These are phyloP conservation scores for Capreolus pygargus DNA, from an alignment of 2,113 vertebrate species.

Conservation along the genomic window DNA sequence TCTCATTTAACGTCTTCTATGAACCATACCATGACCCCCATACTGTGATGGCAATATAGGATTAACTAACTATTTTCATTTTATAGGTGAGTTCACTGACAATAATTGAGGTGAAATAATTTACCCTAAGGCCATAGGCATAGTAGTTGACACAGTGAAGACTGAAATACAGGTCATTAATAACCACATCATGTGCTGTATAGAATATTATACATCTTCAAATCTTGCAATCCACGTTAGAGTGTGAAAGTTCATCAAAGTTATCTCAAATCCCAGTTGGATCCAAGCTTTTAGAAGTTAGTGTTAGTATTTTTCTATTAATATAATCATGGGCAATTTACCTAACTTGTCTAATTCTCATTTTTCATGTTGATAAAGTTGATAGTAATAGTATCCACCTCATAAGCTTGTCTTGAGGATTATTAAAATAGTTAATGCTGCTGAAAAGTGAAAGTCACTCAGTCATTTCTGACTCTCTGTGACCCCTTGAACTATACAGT, in stretches of 20 bases:
- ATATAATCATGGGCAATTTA: not conserved
- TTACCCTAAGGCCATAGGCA: not conserved
- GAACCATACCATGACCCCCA: not conserved
- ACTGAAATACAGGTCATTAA: not conserved
- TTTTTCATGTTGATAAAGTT: not conserved
- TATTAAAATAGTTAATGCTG: not conserved
- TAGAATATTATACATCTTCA: not conserved
- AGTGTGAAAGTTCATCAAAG: conserved; percentile 22
- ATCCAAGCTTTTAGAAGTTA: not conserved
- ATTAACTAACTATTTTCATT: not conserved
- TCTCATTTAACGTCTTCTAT: not conserved
- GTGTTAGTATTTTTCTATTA: not conserved
- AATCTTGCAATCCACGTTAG: not conserved
- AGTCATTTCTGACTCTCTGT: not conserved
- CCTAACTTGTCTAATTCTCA: not conserved
- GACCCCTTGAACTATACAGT: not conserved
- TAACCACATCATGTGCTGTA: not conserved
- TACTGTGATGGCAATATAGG: not conserved
- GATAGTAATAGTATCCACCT: not conserved
- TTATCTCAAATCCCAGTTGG: conserved; percentile 23
- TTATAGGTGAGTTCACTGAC: not conserved
- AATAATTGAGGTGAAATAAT: not conserved
- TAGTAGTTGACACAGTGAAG: not conserved
- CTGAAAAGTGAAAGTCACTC: not conserved
- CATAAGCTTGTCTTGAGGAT: not conserved